phyloP scores from a whole-genome alignment of 2,797 vertebrate species.

The Crenuchus spilurus region DNA sequence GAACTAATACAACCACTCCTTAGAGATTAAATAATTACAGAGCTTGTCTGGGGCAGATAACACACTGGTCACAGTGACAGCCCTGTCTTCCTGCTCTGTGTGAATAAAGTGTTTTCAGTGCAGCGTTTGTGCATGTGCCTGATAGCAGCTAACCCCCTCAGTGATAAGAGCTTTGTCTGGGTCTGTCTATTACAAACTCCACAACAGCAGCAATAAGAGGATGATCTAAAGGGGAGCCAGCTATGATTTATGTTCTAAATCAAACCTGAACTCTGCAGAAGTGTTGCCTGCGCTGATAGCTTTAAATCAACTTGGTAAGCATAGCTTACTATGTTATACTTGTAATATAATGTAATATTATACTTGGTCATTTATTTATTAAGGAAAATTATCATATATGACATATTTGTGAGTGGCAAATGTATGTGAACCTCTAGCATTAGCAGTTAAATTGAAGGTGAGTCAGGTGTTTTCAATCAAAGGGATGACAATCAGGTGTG shows the following conservation, averaged over 20 bases:
- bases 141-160: constrained; percentile 6
- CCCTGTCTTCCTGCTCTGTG: constrained; percentile 8
- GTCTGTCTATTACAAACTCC: background rate
- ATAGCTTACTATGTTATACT: too few species aligned
- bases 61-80: background rate
- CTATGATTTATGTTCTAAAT: background rate
- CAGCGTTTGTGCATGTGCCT: constrained; percentile 11
- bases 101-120: constrained; percentile 20
- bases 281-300: too few species aligned
- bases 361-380: too few species aligned
- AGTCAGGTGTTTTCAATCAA: too few species aligned
- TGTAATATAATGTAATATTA: too few species aligned
- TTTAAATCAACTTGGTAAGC: too few species aligned
- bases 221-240: background rate
- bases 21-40: background rate
- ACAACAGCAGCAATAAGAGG: background rate
- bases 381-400: too few species aligned
- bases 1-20: background rate
- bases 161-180: constrained; percentile 13
- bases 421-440: too few species aligned
- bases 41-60: background rate
- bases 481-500: too few species aligned
- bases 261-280: too few species aligned
- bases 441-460: too few species aligned
- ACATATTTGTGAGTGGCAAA: too few species aligned